Conservation (phyloP, 2,888 invertebrate species). For the Harpalus rufipes region DNA sequence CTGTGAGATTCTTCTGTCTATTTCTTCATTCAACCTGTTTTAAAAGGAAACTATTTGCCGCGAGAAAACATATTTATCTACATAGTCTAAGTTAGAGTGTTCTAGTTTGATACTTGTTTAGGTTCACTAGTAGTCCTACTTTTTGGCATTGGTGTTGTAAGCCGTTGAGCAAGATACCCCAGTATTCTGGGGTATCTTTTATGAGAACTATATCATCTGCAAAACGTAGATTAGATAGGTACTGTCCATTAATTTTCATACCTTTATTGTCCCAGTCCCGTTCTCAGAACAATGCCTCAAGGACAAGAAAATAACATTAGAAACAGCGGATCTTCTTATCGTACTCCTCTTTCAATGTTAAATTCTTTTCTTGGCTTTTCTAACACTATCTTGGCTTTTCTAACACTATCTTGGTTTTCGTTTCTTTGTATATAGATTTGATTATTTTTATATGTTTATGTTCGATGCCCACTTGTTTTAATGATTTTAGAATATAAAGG, state of each 20-base stretch:
- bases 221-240: slow-evolving; percentile 16
- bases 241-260: slow-evolving; percentile 10
- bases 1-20: too few relatives aligned
- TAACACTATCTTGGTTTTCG: too few relatives aligned
- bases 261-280: not conserved
- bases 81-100: too few relatives aligned
- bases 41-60: too few relatives aligned
- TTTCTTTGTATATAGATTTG: not conserved
- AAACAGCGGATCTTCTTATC: slow-evolving; percentile 58
- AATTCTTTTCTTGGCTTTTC: slow-evolving; percentile 8
- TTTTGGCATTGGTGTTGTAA: not conserved
- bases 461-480: slow-evolving; percentile 17
- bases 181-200: not conserved
- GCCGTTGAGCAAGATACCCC: not conserved
- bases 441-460: slow-evolving; percentile 40
- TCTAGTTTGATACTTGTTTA: slow-evolving; percentile 5
- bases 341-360: slow-evolving; percentile 34
- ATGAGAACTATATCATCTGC: not conserved
- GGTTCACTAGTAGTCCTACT: slow-evolving; percentile 1
- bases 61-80: too few relatives aligned
- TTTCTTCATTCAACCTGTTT: too few relatives aligned
- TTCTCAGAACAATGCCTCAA: slow-evolving; percentile 6
- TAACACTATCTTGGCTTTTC: slow-evolving; percentile 5
- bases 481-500: slow-evolving; percentile 17
- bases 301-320: slow-evolving; percentile 30